Base-by-base conservation (phyloP, 53 echinoderm and acorn worm genomes). In the Glandiceps talaboti region DNA sequence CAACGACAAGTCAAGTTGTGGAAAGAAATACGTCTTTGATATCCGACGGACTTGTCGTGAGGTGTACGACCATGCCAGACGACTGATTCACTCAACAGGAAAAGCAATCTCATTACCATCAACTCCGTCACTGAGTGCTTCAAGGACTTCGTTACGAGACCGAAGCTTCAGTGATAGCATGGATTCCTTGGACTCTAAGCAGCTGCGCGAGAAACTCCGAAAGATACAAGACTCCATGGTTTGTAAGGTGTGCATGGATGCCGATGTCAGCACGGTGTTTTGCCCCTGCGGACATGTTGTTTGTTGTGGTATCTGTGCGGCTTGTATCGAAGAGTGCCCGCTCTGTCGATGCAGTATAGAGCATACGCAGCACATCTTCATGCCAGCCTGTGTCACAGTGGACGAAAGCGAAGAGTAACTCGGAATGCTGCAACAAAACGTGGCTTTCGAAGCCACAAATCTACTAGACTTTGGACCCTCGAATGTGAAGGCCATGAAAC, bases 21-120 rank as follows among this genome's bases (percentile, higher is more conserved):
- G 93, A 30, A 99, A 99, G 90, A 91, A 79, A 85, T 99, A 91
- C 76, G 87, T 89, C 45, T 99, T 99, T 78, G 99, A 99, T 76
- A 85, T 99, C 30, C 85, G 88, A 72, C 87, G 91, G 26, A 99
- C 99, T 14, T 91, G 89, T 79, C 84, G 87, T 29, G 99, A 99
- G 79, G 93, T 94, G 27, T 91, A 99, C n/a, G 99, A 99, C 76
- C 75, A 85, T 26, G 87, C 99, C 0, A 79, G 89, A 27, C 83
- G 99, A 45, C 89, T 84, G 73, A 45, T 45, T 45, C 20, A 45
- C 64, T 45, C 64, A 45, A 45, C 64, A 20, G 64, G 64, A 10
- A 74, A 14, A 79, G 30, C 30, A 82, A 82, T 30, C 28, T 27
- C 0, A 79, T 79, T 10, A 33, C 32, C 0, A 31, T 81, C 29